Evolutionary conservation across 1,140 invertebrate species (phyloP).

Genomic region (Ganaspis sp.): DNA sequence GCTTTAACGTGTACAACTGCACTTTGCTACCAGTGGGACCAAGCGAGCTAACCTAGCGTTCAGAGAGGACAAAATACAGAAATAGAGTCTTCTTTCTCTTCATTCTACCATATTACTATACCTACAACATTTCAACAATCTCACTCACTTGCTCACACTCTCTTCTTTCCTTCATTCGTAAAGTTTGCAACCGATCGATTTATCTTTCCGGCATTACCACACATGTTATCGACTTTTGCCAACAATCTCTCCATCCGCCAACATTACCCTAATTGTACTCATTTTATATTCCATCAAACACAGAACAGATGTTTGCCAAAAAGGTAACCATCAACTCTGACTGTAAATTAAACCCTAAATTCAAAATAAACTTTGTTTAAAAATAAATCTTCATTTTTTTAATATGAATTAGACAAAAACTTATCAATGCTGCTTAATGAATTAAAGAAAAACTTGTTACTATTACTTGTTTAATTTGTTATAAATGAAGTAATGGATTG

Average conservation of each 20-base stretch:
- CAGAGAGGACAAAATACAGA: slow-evolving; percentile 64
- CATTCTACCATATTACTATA: slow-evolving; percentile 18
- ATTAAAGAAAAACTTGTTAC: too few species aligned
- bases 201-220: slow-evolving; percentile 23
- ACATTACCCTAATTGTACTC: neutral
- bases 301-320: neutral
- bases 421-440: too few species aligned
- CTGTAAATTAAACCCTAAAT: too few species aligned
- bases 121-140: slow-evolving; percentile 3
- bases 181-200: neutral
- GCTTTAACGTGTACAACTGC: slow-evolving; percentile 61
- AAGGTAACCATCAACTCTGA: neutral
- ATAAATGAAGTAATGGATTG: too few species aligned
- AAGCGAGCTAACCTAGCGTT: slow-evolving; percentile 37
- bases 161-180: neutral
- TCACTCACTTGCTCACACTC: slow-evolving; percentile 11
- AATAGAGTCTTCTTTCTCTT: slow-evolving; percentile 48
- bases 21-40: slow-evolving; percentile 54
- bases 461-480: too few species aligned
- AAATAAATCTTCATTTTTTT: too few species aligned
- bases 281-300: neutral
- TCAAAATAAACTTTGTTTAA: too few species aligned
- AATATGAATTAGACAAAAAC: too few species aligned
- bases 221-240: slow-evolving; percentile 18
- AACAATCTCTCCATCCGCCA: slow-evolving; percentile 17